Conservation (phyloP, 2,888 invertebrate genomes). For the Brachypalpus laphriformis region DNA sequence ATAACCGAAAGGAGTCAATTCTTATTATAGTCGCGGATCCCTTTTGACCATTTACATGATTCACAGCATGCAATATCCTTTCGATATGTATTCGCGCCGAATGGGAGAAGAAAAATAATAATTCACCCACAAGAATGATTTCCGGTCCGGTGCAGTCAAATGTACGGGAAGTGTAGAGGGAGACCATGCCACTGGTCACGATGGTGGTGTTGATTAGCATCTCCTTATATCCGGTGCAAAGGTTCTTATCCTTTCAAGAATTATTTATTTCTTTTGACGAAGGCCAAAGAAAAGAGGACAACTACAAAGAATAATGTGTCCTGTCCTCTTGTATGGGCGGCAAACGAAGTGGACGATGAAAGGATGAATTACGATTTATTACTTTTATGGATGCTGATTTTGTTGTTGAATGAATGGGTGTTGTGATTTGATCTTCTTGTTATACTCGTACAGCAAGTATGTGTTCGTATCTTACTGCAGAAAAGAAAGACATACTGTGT, state of each 20-base stretch:
- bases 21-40: slow-evolving; percentile 22
- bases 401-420: slow-evolving; percentile 52
- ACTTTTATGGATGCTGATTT: slow-evolving; percentile 61
- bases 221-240: slow-evolving; percentile 72
- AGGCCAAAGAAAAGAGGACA: slow-evolving; percentile 50
- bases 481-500: not conserved
- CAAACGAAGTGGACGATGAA: slow-evolving; percentile 61
- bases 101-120: slow-evolving; percentile 58
- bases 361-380: slow-evolving; percentile 71
- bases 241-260: slow-evolving; percentile 67
- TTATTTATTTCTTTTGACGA: slow-evolving; percentile 73
- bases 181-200: slow-evolving; percentile 4
- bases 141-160: slow-evolving; percentile 60
- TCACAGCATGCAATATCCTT: slow-evolving; percentile 71
- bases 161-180: not conserved
- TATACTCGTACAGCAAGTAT: not conserved
- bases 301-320: slow-evolving; percentile 59
- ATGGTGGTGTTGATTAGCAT: slow-evolving; percentile 66
- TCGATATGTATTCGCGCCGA: slow-evolving; percentile 33
- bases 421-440: slow-evolving; percentile 47
- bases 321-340: slow-evolving; percentile 38
- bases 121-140: slow-evolving; percentile 71
- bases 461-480: not conserved
- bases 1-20: not conserved
- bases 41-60: slow-evolving; percentile 68